Evolutionary conservation across 2,888 invertebrate genomes (phyloP), one percentile per base, ranked within the genome.

Genomic region (Gymnosoma rotundatum): DNA sequence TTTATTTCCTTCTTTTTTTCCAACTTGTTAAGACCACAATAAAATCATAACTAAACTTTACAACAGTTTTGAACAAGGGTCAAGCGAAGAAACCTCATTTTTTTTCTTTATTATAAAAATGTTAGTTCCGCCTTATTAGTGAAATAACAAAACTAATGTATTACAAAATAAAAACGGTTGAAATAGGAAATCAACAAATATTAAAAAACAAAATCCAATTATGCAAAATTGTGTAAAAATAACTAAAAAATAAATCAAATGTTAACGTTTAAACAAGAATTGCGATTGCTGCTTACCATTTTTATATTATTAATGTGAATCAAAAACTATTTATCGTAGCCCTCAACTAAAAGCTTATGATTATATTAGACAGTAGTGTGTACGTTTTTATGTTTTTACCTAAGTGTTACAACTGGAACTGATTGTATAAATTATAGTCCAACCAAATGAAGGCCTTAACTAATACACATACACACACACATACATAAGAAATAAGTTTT

Each of bases 361-460:
- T 74, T 21, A 69, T 78, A 42, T 64, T 64, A 74, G 60, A 73
- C 36, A 32, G 70, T 20, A 60, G 45, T 73, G 67, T 9, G 16
- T 42, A 16, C n/a, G 56, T 32, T 67, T n/a, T 50, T 52, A 69
- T 78, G 78, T 78, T 74, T 58, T 20, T 66, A 54, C 21, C 25
- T 84, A 74, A 84, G 84, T 81, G 78, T 84, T 81, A 78, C 81
- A 84, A 84, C 78, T 84, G 84, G 81, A 84, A 84, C 84, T 84
- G 81, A 84, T 70, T 81, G 69, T 3, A 56, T 60, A 78, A 78
- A 66, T 81, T 74, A 74, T 42, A 78, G 66, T 78, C 74, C 45
- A 78, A 81, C 84, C 54, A 20, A 60, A 81, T 70, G 69, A 21
- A 81, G 48, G 78, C 50, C 50, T 74, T 60, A 74, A 78, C 58